A percentile compares a stretch with the other conserved stretches of the same genome.
Evolutionary conservation across 1,140 invertebrate genomes (phyloP).

Genomic region (Apis cerana): DNA sequence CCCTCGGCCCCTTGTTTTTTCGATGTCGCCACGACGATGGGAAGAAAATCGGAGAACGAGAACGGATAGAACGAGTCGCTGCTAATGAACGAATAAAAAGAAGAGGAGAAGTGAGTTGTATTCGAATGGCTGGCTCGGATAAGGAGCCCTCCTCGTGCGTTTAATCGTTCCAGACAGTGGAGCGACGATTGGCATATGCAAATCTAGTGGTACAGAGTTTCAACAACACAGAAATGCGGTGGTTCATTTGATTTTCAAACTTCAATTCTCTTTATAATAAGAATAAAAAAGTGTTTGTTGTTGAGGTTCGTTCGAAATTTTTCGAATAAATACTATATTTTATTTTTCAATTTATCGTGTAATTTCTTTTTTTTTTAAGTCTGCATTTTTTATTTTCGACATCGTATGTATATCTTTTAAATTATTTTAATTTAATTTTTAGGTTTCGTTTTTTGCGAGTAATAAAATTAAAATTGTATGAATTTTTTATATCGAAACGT

Average conservation of each 20-base stretch:
- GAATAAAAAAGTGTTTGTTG: too few relatives aligned
- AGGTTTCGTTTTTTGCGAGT: too few relatives aligned
- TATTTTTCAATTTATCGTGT: too few relatives aligned
- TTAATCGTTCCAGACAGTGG: conserved; percentile 32
- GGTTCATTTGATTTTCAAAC: not conserved
- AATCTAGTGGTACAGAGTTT: not conserved
- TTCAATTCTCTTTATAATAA: too few relatives aligned
- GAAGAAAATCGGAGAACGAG: conserved; percentile 30
- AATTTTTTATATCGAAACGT: not conserved
- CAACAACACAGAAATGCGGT: not conserved
- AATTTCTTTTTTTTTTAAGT: too few relatives aligned
- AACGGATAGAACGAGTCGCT: not conserved
- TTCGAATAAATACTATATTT: too few relatives aligned
- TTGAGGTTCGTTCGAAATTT: too few relatives aligned
- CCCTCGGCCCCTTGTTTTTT: not conserved
- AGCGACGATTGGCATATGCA: conserved; percentile 8
- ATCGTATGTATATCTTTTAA: too few relatives aligned
- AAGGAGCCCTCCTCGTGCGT: conserved; percentile 19
- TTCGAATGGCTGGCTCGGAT: conserved; percentile 43
- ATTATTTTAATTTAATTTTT: too few relatives aligned
- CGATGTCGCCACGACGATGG: not conserved
- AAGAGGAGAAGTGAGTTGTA: conserved; percentile 1
- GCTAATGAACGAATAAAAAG: conserved; percentile 9
- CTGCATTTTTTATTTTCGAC: too few relatives aligned
- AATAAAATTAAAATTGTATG: too few relatives aligned